phyloP scores from a whole-genome alignment of 2,113 vertebrate genomes.

The Gymnarchus niloticus region DNA sequence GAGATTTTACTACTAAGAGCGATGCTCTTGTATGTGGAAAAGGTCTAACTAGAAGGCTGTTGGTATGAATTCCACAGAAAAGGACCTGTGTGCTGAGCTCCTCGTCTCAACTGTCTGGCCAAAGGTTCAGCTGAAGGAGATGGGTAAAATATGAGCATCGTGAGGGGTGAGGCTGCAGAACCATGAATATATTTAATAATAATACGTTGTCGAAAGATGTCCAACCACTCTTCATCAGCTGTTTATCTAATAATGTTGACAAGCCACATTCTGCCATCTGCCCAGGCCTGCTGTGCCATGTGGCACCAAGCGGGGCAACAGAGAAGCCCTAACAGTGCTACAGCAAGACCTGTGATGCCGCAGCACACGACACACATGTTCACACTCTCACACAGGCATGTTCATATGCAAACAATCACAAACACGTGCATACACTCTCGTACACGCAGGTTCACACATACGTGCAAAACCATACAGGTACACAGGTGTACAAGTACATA shows the following conservation, averaged over 20 bases:
- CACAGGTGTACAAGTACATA: neutral
- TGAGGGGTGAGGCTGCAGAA: neutral
- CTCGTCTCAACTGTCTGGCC: too few relatives aligned
- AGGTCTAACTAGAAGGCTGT: too few relatives aligned
- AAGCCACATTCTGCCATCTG: neutral
- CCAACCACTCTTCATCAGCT: neutral
- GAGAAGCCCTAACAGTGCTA: neutral
- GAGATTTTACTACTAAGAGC: too few relatives aligned
- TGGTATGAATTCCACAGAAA: too few relatives aligned
- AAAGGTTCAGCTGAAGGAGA: too few relatives aligned
- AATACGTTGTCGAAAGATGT: neutral
- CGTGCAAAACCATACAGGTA: conserved; percentile 4
- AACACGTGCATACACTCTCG: too few relatives aligned
- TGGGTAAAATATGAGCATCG: neutral
- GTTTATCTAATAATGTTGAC: neutral
- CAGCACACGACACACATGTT: neutral
- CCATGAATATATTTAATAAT: neutral
- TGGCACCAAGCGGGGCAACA: neutral
- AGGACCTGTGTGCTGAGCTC: too few relatives aligned
- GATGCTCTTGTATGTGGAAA: too few relatives aligned
- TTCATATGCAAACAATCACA: too few relatives aligned
- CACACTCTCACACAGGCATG: too few relatives aligned
- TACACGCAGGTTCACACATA: conserved; percentile 10
- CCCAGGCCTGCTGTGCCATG: neutral
- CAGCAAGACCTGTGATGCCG: neutral